Evolutionary conservation across 2,113 vertebrate species (phyloP).

Genomic region (Aramus guarauna): DNA sequence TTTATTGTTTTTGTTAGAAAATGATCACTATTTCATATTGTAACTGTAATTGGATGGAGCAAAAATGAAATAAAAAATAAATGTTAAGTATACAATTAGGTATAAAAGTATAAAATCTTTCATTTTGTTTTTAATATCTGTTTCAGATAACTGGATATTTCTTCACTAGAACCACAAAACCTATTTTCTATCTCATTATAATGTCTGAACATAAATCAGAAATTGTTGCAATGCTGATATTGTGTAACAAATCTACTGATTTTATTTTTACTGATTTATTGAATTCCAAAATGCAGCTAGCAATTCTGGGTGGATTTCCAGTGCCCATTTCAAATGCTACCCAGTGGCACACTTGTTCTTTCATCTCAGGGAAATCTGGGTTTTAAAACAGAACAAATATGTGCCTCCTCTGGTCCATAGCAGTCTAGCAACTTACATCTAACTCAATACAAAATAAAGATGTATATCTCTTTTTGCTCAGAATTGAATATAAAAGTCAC

Average conservation of each 20-base stretch:
- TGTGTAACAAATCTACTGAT: background rate
- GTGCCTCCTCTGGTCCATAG: background rate
- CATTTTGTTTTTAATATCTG: background rate
- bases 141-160: background rate
- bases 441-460: background rate
- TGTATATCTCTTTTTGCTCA: background rate
- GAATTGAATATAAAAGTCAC: background rate
- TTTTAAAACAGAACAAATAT: background rate
- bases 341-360: background rate
- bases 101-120: background rate
- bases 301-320: background rate
- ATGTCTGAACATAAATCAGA: background rate
- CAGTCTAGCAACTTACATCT: background rate
- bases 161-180: background rate
- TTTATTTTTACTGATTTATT: background rate
- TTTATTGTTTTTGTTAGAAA: background rate
- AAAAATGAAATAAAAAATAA: background rate
- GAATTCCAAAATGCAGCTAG: background rate
- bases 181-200: background rate
- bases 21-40: background rate
- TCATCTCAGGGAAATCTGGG: background rate
- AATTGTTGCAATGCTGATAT: background rate
- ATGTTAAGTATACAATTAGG: background rate
- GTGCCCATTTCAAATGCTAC: background rate
- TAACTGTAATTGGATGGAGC: background rate